These are phyloP conservation scores for Microhierax caerulescens DNA, from an alignment of 2,797 vertebrate species.

Conservation along the genomic window DNA sequence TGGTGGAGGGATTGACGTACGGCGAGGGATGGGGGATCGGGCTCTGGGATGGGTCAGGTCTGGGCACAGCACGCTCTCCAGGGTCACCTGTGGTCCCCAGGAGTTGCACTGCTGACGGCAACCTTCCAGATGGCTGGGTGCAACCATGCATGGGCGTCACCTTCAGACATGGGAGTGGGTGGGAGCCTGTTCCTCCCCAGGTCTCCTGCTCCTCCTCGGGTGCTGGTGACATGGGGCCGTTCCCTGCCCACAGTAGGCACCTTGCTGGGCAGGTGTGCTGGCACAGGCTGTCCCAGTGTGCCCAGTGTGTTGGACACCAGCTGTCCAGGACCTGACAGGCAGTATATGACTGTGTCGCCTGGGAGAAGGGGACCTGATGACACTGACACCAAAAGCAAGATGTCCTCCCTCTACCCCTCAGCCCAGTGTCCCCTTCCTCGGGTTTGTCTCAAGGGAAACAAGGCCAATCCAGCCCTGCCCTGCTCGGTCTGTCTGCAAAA, in stretches of 20 bases:
- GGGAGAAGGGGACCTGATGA: neutral
- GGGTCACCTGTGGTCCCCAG: neutral
- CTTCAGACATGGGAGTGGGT: accelerated
- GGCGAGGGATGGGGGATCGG: neutral
- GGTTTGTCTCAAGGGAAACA: neutral
- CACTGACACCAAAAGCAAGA: neutral
- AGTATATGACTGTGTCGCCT: neutral
- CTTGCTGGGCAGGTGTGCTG: accelerated
- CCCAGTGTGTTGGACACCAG: neutral
- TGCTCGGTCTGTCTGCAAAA: neutral
- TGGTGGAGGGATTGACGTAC: neutral
- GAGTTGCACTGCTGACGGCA: accelerated
- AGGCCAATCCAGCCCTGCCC: neutral
- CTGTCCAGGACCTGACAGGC: neutral
- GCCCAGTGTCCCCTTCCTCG: neutral
- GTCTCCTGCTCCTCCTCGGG: accelerated
- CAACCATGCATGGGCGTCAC: accelerated
- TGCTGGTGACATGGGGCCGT: neutral
- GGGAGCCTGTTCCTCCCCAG: neutral
- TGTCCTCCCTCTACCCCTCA: neutral
- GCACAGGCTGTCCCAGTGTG: neutral
- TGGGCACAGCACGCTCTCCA: neutral
- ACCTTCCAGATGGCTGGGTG: neutral
- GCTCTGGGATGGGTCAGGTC: neutral
- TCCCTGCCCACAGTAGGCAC: neutral